A percentile compares a stretch with the other conserved stretches of the same genome.
Conservation (phyloP, 2,888 invertebrate species). For the Thelaira solivaga region DNA sequence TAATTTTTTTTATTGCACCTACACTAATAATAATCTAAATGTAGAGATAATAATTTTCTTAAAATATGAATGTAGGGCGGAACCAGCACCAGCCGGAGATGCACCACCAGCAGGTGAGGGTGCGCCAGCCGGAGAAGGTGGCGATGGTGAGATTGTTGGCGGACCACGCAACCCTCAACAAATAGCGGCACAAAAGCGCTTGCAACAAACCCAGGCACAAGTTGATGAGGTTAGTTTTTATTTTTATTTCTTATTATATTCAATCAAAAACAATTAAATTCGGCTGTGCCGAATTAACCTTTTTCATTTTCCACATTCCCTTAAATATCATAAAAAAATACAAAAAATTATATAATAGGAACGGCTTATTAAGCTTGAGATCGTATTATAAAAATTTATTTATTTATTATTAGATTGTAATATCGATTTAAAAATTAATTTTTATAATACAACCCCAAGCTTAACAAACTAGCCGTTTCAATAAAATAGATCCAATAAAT, state of each 20-base stretch:
- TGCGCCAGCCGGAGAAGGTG: constrained; percentile 82
- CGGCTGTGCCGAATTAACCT: too few species aligned
- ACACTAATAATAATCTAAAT: neutral
- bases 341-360: too few species aligned
- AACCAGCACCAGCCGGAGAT: constrained; percentile 75
- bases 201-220: constrained; percentile 91
- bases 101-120: constrained; percentile 79
- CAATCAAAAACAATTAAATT: too few species aligned
- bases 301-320: too few species aligned
- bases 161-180: constrained; percentile 91
- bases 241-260: neutral
- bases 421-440: too few species aligned
- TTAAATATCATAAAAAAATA: too few species aligned
- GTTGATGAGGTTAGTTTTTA: constrained; percentile 83
- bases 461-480: too few species aligned
- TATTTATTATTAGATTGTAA: too few species aligned
- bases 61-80: constrained; percentile 70
- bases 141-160: constrained; percentile 87
- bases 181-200: constrained; percentile 87
- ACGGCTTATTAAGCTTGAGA: too few species aligned
- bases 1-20: constrained; percentile 24
- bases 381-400: too few species aligned
- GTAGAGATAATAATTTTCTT: neutral
- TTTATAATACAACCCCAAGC: too few species aligned
- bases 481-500: too few species aligned